Evolutionary conservation across 2,113 vertebrate species (phyloP), one percentile per base, ranked within the genome.

Genomic region (Pelmatolapia mariae): DNA sequence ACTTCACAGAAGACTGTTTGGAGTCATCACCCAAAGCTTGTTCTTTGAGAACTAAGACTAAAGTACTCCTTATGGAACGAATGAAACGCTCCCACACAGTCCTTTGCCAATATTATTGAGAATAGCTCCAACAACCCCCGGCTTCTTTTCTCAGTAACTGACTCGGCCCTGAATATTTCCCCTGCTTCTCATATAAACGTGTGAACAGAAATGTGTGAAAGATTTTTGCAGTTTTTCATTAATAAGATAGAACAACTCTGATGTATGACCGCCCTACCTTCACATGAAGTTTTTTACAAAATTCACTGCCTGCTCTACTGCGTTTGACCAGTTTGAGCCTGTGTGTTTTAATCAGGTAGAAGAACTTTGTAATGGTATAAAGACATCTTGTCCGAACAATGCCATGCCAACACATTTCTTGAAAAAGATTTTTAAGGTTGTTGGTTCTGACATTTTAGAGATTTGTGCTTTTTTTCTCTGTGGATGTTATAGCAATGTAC

Each of bases 371-470:
- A 57, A 57, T 8, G 6, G 6, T 57, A 57, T 8, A 0, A 0
- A 57, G 24, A 57, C 24, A 8, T 24, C 22, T 26, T 0, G 54
- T 1, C 0, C 22, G 0, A 26, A 0, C 0, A 8, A 57, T 57
- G 22, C 22, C 22, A 57, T 16, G 54, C 54, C 24, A 9, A 57
- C 24, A 57, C 24, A 29, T 57, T 57, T 57, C 4, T 57, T 57
- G 13, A 16, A 57, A 29, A 57, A 57, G 3, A 29, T 29, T 8
- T 15, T 57, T 29, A 57, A 57, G 54, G 24, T 57, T 57, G 54
- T 16, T 57, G 13, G 13, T 57, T 29, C 0, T 57, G 3, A 57
- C 54, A 57, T 57, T 57, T 57, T 57, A 57, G 54, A 57, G 54
- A 16, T 29, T 57, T 57, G 54, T 53, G 1, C 52, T 54, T 54